phyloP scores from a whole-genome alignment of 2,113 vertebrate species.

The Athene noctua region DNA sequence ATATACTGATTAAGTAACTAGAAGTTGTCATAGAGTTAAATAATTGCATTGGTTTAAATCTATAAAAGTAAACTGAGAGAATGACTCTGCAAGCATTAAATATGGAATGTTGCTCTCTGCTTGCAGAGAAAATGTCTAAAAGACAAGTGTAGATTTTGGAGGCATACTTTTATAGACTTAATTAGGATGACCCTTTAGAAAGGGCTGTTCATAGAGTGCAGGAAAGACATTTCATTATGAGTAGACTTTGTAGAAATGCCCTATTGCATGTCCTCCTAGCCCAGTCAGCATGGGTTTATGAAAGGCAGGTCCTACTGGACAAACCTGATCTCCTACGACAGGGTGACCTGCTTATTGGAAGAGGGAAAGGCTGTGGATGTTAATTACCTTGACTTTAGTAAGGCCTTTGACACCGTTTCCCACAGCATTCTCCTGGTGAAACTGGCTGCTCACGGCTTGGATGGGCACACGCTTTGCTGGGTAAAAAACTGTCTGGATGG shows the following conservation, averaged over 20 bases:
- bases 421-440: too few species aligned
- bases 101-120: neutral
- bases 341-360: too few species aligned
- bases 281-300: too few species aligned
- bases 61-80: neutral
- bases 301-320: too few species aligned
- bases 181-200: neutral
- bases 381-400: too few species aligned
- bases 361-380: too few species aligned
- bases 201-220: neutral
- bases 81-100: neutral
- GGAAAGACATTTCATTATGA: neutral
- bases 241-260: neutral
- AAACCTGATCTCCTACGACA: too few species aligned
- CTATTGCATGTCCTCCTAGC: neutral
- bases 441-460: too few species aligned
- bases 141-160: neutral
- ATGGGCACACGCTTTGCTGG: too few species aligned
- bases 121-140: neutral
- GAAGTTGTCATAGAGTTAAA: neutral
- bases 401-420: too few species aligned
- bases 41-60: neutral
- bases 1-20: neutral
- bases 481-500: too few species aligned
- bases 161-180: neutral